Percentiles rank a stretch among this genome's conserved stretches.
These are phyloP conservation scores for Percina caprodes DNA, from an alignment of 2,113 vertebrate genomes.

Conservation along the genomic window DNA sequence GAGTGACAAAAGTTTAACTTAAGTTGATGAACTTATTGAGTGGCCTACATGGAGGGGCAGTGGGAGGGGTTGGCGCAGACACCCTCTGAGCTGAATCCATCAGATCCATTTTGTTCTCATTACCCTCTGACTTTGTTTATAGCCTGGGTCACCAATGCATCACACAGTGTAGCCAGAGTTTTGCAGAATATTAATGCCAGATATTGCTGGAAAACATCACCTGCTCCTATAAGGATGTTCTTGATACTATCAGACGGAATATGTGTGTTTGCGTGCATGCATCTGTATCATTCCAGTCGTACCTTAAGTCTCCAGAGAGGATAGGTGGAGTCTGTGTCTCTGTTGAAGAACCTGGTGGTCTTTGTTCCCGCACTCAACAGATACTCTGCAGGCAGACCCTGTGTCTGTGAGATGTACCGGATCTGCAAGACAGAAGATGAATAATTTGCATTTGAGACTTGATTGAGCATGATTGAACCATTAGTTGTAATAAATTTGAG, in stretches of 20 bases:
- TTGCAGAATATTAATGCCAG: slow-evolving; percentile 22
- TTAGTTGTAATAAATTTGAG: not conserved
- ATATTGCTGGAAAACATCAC: not conserved
- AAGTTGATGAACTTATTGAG: slow-evolving; percentile 52
- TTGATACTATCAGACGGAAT: not conserved
- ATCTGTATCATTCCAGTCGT: slow-evolving; percentile 33
- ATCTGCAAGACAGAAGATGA: slow-evolving; percentile 86
- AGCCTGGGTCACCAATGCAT: not conserved
- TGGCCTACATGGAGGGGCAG: slow-evolving; percentile 39
- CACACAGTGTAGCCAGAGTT: slow-evolving; percentile 17
- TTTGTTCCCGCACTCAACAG: slow-evolving; percentile 98
- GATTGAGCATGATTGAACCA: slow-evolving; percentile 26
- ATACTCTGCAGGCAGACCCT: slow-evolving; percentile 98
- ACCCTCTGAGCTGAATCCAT: slow-evolving; percentile 38
- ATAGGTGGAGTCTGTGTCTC: slow-evolving; percentile 96
- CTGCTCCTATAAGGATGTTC: not conserved
- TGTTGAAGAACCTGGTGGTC: slow-evolving; percentile 99
- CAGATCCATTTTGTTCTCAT: slow-evolving; percentile 58
- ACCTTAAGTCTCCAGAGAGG: slow-evolving; percentile 99
- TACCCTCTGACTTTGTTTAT: slow-evolving; percentile 48
- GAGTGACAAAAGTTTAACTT: slow-evolving; percentile 30
- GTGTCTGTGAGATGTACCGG: slow-evolving; percentile 99
- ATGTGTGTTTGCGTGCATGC: slow-evolving; percentile 12
- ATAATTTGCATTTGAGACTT: slow-evolving; percentile 14
- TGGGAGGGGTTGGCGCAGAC: slow-evolving; percentile 2